These are phyloP conservation scores for Larimichthys crocea DNA, from an alignment of 2,113 vertebrate species.

Conservation along the genomic window DNA sequence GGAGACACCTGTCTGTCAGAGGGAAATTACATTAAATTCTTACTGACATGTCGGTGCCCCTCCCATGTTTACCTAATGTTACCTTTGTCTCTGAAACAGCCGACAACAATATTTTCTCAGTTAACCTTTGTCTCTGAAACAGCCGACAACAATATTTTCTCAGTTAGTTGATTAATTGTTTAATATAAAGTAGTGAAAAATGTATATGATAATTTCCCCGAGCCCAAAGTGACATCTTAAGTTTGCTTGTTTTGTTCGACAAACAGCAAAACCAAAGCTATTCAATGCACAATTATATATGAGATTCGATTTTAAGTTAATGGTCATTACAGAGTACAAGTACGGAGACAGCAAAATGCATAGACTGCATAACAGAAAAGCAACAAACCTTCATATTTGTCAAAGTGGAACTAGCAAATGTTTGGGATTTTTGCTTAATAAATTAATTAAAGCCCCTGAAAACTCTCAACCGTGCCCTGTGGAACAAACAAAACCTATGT, in stretches of 20 bases:
- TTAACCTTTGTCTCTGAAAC: neutral
- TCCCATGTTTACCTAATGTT: neutral
- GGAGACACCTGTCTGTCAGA: slow-evolving; percentile 21
- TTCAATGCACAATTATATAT: neutral
- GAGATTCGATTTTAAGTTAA: no score
- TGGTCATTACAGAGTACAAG: no score
- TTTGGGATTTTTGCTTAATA: no score
- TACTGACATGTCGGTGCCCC: neutral
- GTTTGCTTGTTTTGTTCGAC: no score
- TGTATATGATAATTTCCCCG: neutral
- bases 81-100: neutral
- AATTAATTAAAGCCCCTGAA: no score
- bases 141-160: no score
- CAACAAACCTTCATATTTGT: neutral
- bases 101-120: no score
- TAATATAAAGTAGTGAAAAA: neutral
- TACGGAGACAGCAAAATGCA: no score
- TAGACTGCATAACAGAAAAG: neutral
- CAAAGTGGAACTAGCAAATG: no score
- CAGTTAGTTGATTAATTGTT: no score
- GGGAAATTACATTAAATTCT: neutral
- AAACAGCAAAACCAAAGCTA: neutral
- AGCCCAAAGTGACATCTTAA: neutral
- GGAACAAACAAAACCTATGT: no score
- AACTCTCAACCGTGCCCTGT: no score